These are phyloP conservation scores for Sphaeridia pumilis DNA, from an alignment of 2,888 invertebrate species.

Conservation along the genomic window DNA sequence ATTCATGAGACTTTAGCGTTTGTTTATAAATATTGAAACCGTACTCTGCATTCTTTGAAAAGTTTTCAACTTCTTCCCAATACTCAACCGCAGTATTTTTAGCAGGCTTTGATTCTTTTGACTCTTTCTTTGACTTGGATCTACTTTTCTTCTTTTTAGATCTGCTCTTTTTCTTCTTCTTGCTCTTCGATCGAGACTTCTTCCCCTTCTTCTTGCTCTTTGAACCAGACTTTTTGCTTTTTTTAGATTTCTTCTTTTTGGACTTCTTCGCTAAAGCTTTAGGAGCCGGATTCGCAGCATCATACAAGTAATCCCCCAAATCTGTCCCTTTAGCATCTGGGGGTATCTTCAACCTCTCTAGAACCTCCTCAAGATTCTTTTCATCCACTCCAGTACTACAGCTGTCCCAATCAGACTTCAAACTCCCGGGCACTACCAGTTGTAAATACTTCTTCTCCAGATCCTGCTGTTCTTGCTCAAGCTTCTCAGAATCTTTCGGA, in stretches of 20 bases:
- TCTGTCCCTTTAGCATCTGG: not conserved
- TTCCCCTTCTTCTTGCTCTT: slow-evolving; percentile 7
- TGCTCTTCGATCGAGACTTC: not conserved
- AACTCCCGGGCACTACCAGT: slow-evolving; percentile 17
- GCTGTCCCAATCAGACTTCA: slow-evolving; percentile 16
- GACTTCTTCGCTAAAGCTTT: too few species aligned
- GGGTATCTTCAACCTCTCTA: not conserved
- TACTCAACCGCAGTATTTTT: not conserved
- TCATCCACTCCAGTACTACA: not conserved
- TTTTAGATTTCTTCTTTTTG: not conserved
- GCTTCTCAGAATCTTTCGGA: slow-evolving; percentile 8
- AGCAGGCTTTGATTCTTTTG: not conserved
- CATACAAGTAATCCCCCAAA: not conserved
- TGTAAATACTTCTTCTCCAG: not conserved
- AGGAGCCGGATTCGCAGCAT: not conserved
- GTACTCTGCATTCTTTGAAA: too few species aligned
- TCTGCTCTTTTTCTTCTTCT: not conserved
- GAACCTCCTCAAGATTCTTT: not conserved
- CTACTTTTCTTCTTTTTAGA: not conserved
- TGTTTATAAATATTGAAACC: too few species aligned
- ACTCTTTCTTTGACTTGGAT: not conserved
- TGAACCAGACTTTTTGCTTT: slow-evolving; percentile 1
- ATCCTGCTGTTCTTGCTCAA: not conserved
- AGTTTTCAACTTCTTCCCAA: not conserved
- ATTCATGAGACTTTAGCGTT: too few species aligned